These are phyloP conservation scores for Alouatta palliata DNA, from an alignment of 2,113 vertebrate genomes.

Conservation along the genomic window DNA sequence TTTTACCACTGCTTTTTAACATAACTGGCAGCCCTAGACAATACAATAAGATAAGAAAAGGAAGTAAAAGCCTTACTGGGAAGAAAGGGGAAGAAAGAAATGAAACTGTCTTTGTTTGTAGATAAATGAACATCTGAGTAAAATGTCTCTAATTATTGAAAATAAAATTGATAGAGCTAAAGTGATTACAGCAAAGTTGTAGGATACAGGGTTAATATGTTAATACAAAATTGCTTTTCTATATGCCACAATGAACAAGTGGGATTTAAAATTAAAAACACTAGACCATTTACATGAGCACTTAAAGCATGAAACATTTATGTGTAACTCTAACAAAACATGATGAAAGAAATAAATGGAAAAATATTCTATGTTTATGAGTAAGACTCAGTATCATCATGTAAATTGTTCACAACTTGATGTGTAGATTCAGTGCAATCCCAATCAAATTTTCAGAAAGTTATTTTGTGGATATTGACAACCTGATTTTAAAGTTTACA, in stretches of 20 bases:
- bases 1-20: neutral
- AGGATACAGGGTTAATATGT: neutral
- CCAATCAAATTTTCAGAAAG: neutral
- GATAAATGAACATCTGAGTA: neutral
- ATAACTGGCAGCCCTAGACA: neutral
- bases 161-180: neutral
- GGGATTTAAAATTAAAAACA: neutral
- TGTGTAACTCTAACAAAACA: neutral
- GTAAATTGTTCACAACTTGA: neutral
- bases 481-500: neutral
- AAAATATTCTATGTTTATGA: neutral
- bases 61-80: neutral
- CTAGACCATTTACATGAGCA: neutral
- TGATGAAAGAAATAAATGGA: neutral
- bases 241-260: neutral
- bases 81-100: neutral
- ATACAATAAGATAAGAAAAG: neutral
- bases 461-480: neutral
- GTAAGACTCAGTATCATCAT: neutral
- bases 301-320: neutral
- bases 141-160: neutral
- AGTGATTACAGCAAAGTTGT: neutral
- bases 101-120: neutral
- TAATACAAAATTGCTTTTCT: neutral
- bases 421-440: neutral